These are phyloP conservation scores for Drosophila vallismaia DNA, from an alignment of 2,888 invertebrate species.

Conservation along the genomic window DNA sequence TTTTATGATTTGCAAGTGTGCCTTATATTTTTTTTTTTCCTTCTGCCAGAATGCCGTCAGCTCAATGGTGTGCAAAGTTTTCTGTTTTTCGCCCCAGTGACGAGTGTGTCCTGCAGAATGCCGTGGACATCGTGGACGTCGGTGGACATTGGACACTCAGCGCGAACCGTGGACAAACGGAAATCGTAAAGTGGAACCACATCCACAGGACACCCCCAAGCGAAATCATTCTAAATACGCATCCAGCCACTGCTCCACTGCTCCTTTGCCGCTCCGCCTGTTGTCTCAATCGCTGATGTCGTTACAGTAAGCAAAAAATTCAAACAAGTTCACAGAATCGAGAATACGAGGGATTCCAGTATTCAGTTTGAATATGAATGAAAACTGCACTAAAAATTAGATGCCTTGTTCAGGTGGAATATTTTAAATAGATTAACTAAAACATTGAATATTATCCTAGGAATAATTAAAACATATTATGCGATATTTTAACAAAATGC, in stretches of 20 bases:
- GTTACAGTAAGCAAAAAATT: conserved; percentile 4
- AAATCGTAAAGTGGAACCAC: conserved; percentile 19
- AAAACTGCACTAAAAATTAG: background rate
- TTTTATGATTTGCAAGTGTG: conserved; percentile 82
- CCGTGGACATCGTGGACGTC: conserved; percentile 15
- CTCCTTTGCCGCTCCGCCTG: conserved; percentile 15
- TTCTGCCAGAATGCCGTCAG: conserved; percentile 49
- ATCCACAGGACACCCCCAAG: conserved; percentile 22
- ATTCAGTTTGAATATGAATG: background rate
- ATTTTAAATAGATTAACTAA: too few relatives aligned
- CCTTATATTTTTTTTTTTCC: conserved; percentile 36
- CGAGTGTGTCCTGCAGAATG: conserved; percentile 20
- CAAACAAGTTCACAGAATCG: background rate
- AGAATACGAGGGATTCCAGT: background rate
- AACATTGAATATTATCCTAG: background rate
- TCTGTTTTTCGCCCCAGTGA: conserved; percentile 44
- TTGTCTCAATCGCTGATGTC: conserved; percentile 19
- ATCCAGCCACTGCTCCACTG: conserved; percentile 15
- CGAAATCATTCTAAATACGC: conserved; percentile 44
- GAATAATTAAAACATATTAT: background rate
- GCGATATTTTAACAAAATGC: background rate
- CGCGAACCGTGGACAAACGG: conserved; percentile 14
- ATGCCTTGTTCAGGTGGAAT: too few relatives aligned
- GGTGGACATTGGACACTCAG: conserved; percentile 9
- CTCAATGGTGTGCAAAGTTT: conserved; percentile 77